phyloP scores from a whole-genome alignment of 2,797 vertebrate genomes.

The Adelosebastes latens region DNA sequence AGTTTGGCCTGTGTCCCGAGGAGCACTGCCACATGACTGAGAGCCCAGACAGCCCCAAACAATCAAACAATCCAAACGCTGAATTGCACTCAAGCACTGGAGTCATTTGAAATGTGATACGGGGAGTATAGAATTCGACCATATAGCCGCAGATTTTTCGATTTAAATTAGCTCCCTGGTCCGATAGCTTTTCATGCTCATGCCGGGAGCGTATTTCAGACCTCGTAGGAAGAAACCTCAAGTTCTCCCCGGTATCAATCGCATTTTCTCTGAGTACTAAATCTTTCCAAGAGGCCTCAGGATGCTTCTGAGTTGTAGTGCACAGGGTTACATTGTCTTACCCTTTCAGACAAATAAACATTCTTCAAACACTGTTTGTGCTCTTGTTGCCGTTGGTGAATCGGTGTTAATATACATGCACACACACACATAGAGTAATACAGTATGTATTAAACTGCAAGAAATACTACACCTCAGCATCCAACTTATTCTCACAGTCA shows the following conservation, averaged over 20 bases:
- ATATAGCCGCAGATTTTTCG: constrained; percentile 62
- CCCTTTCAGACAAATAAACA: constrained; percentile 69
- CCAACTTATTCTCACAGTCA: background rate
- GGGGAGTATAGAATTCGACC: constrained; percentile 68
- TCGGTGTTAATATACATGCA: constrained; percentile 44
- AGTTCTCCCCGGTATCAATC: constrained; percentile 65
- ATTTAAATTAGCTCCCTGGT: constrained; percentile 62
- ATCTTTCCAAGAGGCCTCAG: constrained; percentile 71
- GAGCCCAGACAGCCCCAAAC: constrained; percentile 77
- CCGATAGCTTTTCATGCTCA: constrained; percentile 62
- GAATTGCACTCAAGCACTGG: constrained; percentile 64
- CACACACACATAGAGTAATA: constrained; percentile 8
- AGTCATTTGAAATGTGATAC: constrained; percentile 72
- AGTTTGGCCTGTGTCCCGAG: constrained; percentile 77
- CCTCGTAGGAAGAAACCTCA: constrained; percentile 64
- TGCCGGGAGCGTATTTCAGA: constrained; percentile 63
- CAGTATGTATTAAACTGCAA: background rate
- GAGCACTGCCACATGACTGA: constrained; percentile 76
- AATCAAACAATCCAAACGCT: constrained; percentile 72
- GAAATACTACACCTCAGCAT: background rate
- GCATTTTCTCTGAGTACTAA: constrained; percentile 62
- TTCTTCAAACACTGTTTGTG: constrained; percentile 59
- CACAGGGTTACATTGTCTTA: constrained; percentile 78
- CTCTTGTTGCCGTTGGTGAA: constrained; percentile 47
- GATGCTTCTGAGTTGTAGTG: constrained; percentile 69